Evolutionary conservation across 2,797 vertebrate species (phyloP).

Genomic region (Novumbra hubbsi): DNA sequence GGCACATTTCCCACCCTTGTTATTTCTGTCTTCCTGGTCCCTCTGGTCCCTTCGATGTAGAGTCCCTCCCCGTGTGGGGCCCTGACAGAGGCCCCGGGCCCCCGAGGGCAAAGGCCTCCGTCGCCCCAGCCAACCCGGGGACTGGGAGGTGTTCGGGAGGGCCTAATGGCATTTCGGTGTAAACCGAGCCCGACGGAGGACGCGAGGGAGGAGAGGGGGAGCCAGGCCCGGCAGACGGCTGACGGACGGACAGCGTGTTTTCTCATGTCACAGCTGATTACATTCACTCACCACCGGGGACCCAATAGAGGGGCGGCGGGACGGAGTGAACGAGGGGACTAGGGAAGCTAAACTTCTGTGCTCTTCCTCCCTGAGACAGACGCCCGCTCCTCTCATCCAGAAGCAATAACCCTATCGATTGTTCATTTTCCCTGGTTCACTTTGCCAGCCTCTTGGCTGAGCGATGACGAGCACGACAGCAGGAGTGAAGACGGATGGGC

Average conservation of each 20-base stretch:
- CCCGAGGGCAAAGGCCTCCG: conserved; percentile 56
- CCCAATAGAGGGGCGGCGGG: conserved; percentile 52
- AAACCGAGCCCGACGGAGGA: conserved; percentile 88
- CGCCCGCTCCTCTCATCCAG: conserved; percentile 43
- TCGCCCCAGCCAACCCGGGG: conserved; percentile 56
- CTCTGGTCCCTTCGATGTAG: conserved; percentile 40
- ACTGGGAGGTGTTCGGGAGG: conserved; percentile 81
- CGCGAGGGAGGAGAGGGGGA: conserved; percentile 82
- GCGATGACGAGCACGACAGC: conserved; percentile 13
- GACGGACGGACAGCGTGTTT: conserved; percentile 88
- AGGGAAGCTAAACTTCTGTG: conserved; percentile 43
- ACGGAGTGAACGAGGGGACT: conserved; percentile 29
- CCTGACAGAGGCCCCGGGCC: conserved; percentile 51
- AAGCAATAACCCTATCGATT: conserved; percentile 43
- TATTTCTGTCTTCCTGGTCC: conserved; percentile 57
- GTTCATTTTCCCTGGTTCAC: conserved; percentile 36
- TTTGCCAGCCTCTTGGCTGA: conserved; percentile 32
- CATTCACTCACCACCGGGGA: conserved; percentile 89
- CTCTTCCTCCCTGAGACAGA: conserved; percentile 48
- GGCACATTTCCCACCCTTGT: conserved; percentile 55
- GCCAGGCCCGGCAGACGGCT: conserved; percentile 81
- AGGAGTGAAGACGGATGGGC: conserved; percentile 7
- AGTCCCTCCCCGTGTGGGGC: conserved; percentile 55
- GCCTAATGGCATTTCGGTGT: conserved; percentile 99
- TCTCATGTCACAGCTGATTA: conserved; percentile 99